A percentile compares a stretch with the other conserved stretches of the same genome.
phyloP scores from a whole-genome alignment of 2,888 invertebrate species.

The Dendrolimus pini region DNA sequence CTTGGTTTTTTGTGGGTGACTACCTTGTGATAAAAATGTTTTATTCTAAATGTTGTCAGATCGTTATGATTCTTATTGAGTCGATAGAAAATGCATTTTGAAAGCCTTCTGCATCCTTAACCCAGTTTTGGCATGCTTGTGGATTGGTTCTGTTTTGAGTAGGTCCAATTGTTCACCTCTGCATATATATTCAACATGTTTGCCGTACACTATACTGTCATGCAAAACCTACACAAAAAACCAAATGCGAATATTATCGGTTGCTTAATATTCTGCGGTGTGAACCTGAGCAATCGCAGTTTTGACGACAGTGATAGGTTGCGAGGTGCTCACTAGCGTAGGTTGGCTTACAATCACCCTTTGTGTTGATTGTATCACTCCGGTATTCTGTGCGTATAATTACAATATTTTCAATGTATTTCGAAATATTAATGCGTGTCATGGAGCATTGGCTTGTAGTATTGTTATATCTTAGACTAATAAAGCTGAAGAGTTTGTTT shows the following conservation, averaged over 20 bases:
- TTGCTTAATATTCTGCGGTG: constrained; percentile 21
- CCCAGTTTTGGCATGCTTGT: no score
- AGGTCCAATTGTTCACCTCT: no score
- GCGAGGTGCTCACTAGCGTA: constrained; percentile 58
- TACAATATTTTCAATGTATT: constrained; percentile 10
- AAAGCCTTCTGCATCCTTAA: no score
- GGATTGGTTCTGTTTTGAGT: no score
- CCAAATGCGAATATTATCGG: neutral
- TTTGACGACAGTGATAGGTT: constrained; percentile 59
- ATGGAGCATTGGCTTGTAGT: no score
- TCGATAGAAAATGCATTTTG: no score
- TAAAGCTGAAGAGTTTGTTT: no score
- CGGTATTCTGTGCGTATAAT: constrained; percentile 51
- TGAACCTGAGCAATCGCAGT: constrained; percentile 36
- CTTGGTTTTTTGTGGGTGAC: no score
- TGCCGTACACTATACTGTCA: neutral
- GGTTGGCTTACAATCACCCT: constrained; percentile 66
- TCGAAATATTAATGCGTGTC: constrained; percentile 2
- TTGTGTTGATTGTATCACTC: constrained; percentile 67
- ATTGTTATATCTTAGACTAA: no score
- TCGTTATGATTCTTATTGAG: no score
- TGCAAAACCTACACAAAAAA: neutral
- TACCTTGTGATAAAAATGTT: no score
- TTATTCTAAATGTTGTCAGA: no score
- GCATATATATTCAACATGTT: neutral